Evolutionary conservation across 2,797 vertebrate genomes (phyloP), one percentile per base, ranked within the genome.

Genomic region (Triplophysa yarkandensis): DNA sequence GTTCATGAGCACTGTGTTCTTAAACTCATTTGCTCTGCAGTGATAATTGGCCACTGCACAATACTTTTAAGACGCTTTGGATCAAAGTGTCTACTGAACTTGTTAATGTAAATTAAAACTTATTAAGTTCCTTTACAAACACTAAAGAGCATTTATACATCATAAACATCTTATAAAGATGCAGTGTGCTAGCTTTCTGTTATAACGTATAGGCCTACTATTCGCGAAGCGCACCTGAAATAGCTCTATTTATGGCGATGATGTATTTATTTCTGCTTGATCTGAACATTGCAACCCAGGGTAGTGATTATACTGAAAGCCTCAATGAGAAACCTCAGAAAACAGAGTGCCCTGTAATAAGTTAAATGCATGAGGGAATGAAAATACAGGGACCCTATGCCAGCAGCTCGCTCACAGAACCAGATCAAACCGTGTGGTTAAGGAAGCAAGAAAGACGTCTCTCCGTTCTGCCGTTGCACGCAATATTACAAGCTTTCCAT

Each of bases 401-500:
- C 77, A 68, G 54, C 54, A 78, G 43, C 50, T 34, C 63, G 79
- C 82, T 84, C 78, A 62, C 55, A 76, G 61, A 83, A 75, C 80
- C 79, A 55, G 75, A 85, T 79, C 87, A 14, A 85, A 85, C 80
- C 73, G 77, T 85, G 82, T 74, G 84, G 87, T 68, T 36, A 65
- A 72, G 77, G 28, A 68, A 83, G 71, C 7, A 74, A 68, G 77
- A 82, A 73, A 78, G 17, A 48, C 76, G 55, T 55, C 80, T 81
- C 82, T 77, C 80, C 68, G 63, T 64, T 75, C 41, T 48, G 65
- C 25, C 69, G 69, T 69, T 65, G 81, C 80, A 63, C 43, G 46
- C 79, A 66, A 83, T 81, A 78, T 61, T 68, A 58, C 17, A 25
- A 16, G 61, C 72, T 50, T 64, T 71, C 71, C 36, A 2, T 64